Evolutionary conservation across 2,113 vertebrate species (phyloP).

Genomic region (Myocastor coypus): DNA sequence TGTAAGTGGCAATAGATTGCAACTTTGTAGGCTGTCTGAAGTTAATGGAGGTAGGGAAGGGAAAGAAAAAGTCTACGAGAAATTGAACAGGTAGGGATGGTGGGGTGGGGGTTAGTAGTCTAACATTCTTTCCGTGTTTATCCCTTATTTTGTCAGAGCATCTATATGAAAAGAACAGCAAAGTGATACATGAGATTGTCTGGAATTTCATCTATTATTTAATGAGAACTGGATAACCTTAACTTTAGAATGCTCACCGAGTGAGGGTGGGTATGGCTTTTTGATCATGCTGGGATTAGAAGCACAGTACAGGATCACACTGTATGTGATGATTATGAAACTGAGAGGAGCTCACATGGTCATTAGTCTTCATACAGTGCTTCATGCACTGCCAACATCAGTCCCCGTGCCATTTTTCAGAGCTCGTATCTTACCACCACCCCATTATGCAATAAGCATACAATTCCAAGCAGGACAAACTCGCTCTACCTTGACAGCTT

Average conservation of each 20-base stretch:
- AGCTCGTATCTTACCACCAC: not conserved
- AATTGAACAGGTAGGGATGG: constrained; percentile 29
- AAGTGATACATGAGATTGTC: not conserved
- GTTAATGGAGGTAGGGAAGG: constrained; percentile 71
- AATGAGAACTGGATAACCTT: not conserved
- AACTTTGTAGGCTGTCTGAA: constrained; percentile 82
- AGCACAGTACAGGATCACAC: not conserved
- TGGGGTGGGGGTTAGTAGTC: not conserved
- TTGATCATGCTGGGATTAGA: not conserved
- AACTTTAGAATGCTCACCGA: not conserved
- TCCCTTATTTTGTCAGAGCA: not conserved
- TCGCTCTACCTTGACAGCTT: constrained; percentile 70
- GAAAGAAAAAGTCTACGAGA: constrained; percentile 47
- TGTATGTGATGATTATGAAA: constrained; percentile 32
- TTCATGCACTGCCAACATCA: not conserved
- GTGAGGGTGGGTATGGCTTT: not conserved
- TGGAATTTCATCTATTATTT: not conserved
- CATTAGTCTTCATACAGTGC: not conserved
- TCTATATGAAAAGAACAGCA: not conserved
- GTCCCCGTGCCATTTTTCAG: not conserved
- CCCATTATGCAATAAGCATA: constrained; percentile 24
- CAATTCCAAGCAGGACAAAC: constrained; percentile 45
- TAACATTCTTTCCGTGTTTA: not conserved
- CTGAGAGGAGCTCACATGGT: not conserved
- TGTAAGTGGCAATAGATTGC: constrained; percentile 44